Conservation (phyloP, 2,888 invertebrate species). For the Apodemia hepburni region DNA sequence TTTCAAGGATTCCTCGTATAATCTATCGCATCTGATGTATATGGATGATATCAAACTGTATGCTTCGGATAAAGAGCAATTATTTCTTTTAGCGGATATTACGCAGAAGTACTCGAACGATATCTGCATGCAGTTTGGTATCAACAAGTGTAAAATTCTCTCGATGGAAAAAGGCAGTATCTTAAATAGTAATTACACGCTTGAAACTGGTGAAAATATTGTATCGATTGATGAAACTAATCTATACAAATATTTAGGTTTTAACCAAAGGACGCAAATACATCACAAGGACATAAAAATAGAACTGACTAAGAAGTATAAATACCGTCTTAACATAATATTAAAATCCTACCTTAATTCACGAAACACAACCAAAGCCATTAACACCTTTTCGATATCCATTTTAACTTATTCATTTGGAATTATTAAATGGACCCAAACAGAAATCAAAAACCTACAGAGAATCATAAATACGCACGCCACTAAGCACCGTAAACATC, state of each 20-base stretch:
- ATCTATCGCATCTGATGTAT: too few relatives aligned
- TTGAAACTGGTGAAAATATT: slow-evolving; percentile 14
- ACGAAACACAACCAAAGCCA: too few relatives aligned
- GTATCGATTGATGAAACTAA: background rate
- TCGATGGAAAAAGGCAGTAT: background rate
- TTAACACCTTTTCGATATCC: too few relatives aligned
- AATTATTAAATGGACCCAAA: too few relatives aligned
- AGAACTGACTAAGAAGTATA: background rate
- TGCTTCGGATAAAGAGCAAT: too few relatives aligned
- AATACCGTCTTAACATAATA: too few relatives aligned
- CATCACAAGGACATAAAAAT: slow-evolving; percentile 5
- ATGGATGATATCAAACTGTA: too few relatives aligned
- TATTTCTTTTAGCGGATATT: background rate
- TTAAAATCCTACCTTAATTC: too few relatives aligned
- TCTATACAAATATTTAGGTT: slow-evolving; percentile 21
- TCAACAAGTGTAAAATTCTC: slow-evolving; percentile 17
- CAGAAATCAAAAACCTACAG: too few relatives aligned
- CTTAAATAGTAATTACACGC: background rate
- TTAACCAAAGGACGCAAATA: slow-evolving; percentile 15
- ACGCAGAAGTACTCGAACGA: slow-evolving; percentile 9
- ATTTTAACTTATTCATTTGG: too few relatives aligned
- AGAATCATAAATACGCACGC: too few relatives aligned
- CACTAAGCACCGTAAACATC: background rate
- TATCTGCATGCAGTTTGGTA: slow-evolving; percentile 15
- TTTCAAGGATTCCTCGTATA: too few relatives aligned